Percentiles rank a stretch among this genome's conserved stretches.
These are phyloP conservation scores for Alfaro cultratus DNA, from an alignment of 2,797 vertebrate genomes.

Conservation along the genomic window DNA sequence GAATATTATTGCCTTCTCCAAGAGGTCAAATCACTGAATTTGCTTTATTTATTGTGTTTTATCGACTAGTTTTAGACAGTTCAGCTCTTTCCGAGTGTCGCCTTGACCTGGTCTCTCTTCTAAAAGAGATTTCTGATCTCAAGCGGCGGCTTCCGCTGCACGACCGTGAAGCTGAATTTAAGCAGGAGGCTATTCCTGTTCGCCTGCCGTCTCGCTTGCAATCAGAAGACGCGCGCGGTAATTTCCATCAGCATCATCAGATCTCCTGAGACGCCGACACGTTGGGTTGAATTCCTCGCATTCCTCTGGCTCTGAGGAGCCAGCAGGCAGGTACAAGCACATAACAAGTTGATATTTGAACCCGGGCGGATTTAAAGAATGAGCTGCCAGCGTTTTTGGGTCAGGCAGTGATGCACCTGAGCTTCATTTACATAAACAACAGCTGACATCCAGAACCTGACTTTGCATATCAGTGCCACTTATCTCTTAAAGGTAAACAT, in stretches of 20 bases:
- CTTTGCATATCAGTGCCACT: slow-evolving; percentile 63
- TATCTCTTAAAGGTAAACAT: slow-evolving; percentile 41
- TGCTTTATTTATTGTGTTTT: background rate
- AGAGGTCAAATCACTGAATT: background rate
- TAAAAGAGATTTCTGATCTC: background rate
- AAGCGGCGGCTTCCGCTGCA: background rate
- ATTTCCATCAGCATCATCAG: slow-evolving; percentile 25
- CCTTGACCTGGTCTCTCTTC: background rate
- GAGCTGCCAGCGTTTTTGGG: slow-evolving; percentile 17
- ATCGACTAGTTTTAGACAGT: background rate
- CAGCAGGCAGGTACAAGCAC: slow-evolving; percentile 47
- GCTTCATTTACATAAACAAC: slow-evolving; percentile 63
- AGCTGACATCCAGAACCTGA: slow-evolving; percentile 57
- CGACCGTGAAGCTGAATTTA: no score
- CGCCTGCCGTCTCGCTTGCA: no score
- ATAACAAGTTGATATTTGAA: slow-evolving; percentile 27
- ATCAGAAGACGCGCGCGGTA: background rate
- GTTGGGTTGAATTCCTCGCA: slow-evolving; percentile 70
- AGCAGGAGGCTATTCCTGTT: slow-evolving; percentile 3
- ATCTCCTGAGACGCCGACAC: slow-evolving; percentile 49
- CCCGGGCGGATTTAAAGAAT: slow-evolving; percentile 18
- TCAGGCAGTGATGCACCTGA: slow-evolving; percentile 24
- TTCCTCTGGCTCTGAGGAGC: slow-evolving; percentile 58
- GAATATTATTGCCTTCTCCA: background rate
- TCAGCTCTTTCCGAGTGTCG: background rate